Base-by-base conservation (phyloP, 2,113 vertebrate genomes). In the Poecilia latipinna region DNA sequence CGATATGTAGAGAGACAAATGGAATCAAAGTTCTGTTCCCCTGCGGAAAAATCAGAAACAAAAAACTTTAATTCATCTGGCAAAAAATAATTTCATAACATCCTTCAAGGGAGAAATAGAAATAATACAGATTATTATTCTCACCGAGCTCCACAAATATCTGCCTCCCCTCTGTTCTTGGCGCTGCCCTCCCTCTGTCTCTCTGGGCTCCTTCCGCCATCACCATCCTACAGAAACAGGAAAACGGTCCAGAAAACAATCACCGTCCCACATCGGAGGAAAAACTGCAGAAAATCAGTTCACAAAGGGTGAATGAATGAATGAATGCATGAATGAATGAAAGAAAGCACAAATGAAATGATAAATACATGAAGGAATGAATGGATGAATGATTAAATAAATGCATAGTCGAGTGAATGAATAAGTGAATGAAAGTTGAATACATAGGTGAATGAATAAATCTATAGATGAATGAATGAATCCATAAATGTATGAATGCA, bases 71-170 rank as follows among this genome's bases (percentile, higher is more conserved):
- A 4, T 8, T 65, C 17, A 10, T 62, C 44, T 42, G 12, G 3
- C 39, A 42, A 13, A 42, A 42, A 42, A 13, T 42, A 11, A 42
- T 4, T 42, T 15, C 13, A 4, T 15, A 13, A 42, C 13, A 15
- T 42, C 13, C 13, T 54, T 8, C 7, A 17, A 1, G 7, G 12
- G 1, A 12, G 4, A 61, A 12, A 71, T 51, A 44, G 68, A 42
- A 35, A 39, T 35, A 65, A 68, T 39, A n/a, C n/a, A 13, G 64
- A 77, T 61, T 96, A 44, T 44, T 17, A 48, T 48, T 57, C 97
- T 97, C 91, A 99, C 98, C 96, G 86, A 99, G 96, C 73, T 99
- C 97, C 84, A 94, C 91, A 85, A 99, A 96, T 76, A 99, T 96
- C 93, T 96, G 96, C 67, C 95, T 96, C 92, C 95, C 96, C 89